Percentiles rank a stretch among this genome's conserved stretches.
phyloP scores from a whole-genome alignment of 92 coral and sea anemone species.

The Muricea muricata region DNA sequence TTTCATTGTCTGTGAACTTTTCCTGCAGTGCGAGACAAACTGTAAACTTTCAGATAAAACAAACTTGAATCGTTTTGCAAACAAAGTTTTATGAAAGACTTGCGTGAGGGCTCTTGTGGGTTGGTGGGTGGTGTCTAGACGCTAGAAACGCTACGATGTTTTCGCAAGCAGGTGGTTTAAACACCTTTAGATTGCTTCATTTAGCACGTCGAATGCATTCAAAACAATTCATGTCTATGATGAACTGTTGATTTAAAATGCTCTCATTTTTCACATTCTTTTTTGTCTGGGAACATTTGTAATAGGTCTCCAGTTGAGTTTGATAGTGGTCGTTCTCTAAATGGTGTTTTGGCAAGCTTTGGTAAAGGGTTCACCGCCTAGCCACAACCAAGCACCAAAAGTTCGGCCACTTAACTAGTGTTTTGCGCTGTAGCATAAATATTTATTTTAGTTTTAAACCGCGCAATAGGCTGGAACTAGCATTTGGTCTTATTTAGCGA shows the following conservation, averaged over 20 bases:
- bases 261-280: background rate
- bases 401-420: too few relatives aligned
- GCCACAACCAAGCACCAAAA: too few relatives aligned
- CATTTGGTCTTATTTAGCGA: background rate
- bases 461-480: conserved; percentile 7
- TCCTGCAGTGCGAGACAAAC: conserved; percentile 1
- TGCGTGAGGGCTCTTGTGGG: background rate
- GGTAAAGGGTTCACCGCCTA: too few relatives aligned
- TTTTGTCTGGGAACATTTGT: background rate
- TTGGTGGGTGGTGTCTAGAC: conserved; percentile 18
- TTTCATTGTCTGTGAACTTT: background rate
- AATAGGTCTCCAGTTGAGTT: background rate
- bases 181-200: conserved; percentile 3
- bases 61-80: background rate
- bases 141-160: background rate
- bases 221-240: background rate
- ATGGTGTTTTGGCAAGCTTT: too few relatives aligned
- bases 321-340: background rate
- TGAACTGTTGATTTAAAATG: background rate
- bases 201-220: conserved; percentile 20
- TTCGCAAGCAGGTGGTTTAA: conserved; percentile 23
- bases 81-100: background rate
- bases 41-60: background rate
- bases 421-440: background rate
- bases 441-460: background rate